Percentiles rank a stretch among this genome's conserved stretches.
Conservation (phyloP, 2,888 invertebrate genomes). For the Erpobdella octoculata region DNA sequence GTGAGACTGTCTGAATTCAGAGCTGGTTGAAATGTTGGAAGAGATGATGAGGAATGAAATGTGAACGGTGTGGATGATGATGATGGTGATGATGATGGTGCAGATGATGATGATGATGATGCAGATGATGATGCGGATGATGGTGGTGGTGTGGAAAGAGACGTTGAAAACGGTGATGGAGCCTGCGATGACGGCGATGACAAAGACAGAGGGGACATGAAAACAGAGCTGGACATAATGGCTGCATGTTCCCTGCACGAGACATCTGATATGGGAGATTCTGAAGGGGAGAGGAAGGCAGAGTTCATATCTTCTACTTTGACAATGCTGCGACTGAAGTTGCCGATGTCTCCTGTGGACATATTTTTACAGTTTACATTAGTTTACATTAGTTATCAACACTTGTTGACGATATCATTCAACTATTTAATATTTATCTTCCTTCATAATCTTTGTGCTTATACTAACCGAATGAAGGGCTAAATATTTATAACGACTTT, state of each 20-base stretch:
- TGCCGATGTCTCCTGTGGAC: not conserved
- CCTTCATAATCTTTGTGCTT: no score
- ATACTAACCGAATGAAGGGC: no score
- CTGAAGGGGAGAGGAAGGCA: no score
- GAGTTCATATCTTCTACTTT: no score
- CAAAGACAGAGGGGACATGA: slow-evolving; percentile 2
- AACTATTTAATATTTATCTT: no score
- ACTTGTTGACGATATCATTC: not conserved
- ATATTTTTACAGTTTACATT: no score
- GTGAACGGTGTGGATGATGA: not conserved
- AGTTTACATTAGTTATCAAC: not conserved
- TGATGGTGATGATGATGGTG: not conserved
- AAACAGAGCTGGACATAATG: not conserved
- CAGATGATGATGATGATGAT: not conserved
- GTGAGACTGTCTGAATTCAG: no score
- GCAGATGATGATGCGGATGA: slow-evolving; percentile 16
- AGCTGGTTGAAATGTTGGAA: no score
- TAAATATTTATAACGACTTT: no score
- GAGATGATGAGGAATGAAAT: slow-evolving; percentile 8
- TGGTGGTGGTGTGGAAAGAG: not conserved
- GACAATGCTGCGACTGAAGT: not conserved
- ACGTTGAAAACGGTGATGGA: not conserved
- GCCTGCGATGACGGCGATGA: not conserved
- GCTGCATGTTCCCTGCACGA: no score
- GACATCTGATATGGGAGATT: no score